phyloP scores from a whole-genome alignment of 2,113 vertebrate species.

The Semnornis frantzii region DNA sequence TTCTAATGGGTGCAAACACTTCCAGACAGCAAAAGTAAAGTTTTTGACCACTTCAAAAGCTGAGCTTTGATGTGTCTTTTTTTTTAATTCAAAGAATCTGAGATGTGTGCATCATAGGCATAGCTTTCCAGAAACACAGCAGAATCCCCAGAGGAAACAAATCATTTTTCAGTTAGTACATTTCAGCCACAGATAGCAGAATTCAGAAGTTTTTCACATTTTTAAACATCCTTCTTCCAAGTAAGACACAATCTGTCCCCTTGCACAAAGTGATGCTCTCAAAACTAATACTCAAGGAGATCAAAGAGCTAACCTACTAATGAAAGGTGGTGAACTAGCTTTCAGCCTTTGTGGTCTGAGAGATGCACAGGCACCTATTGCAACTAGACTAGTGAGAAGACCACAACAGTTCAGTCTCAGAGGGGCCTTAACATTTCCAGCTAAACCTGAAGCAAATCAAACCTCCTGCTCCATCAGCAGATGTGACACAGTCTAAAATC shows the following conservation, averaged over 20 bases:
- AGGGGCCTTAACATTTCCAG: neutral
- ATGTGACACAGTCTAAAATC: neutral
- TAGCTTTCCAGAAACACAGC: neutral
- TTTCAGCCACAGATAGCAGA: neutral
- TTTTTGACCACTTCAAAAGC: neutral
- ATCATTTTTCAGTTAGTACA: neutral
- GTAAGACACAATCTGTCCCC: neutral
- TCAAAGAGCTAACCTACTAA: neutral
- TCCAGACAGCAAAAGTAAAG: neutral
- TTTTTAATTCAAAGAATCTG: neutral
- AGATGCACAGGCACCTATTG: neutral
- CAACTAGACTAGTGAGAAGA: neutral
- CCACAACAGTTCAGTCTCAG: neutral
- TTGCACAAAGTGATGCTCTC: neutral
- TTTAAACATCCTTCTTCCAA: neutral
- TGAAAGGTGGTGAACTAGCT: neutral
- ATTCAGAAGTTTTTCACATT: neutral
- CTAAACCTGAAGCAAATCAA: neutral
- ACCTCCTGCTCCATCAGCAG: neutral
- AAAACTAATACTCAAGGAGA: neutral
- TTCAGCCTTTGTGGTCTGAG: neutral
- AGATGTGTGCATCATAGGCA: neutral
- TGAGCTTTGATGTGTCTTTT: neutral
- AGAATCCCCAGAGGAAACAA: neutral
- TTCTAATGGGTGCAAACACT: neutral